Percentiles rank a stretch among this genome's conserved stretches.
Conservation (phyloP, 2,113 vertebrate species). For the Geothlypis trichas region DNA sequence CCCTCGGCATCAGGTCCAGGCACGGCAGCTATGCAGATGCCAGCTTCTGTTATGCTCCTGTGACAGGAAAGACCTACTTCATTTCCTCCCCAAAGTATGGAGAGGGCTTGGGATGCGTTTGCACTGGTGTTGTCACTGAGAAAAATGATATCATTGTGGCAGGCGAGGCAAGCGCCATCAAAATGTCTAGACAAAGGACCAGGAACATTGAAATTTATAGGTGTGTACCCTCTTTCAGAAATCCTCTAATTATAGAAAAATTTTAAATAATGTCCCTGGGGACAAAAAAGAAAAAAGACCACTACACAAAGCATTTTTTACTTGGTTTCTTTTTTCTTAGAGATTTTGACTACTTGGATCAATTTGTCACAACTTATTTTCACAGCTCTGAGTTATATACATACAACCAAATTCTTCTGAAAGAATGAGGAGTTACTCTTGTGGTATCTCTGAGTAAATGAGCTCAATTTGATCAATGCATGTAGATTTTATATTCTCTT, state of each 20-base stretch:
- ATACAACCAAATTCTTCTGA: not conserved
- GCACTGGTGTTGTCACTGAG: conserved; percentile 89
- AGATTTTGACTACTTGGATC: not conserved
- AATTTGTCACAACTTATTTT: not conserved
- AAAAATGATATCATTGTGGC: conserved; percentile 88
- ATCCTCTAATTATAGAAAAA: not conserved
- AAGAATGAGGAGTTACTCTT: not conserved
- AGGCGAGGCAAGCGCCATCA: conserved; percentile 85
- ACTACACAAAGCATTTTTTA: not conserved
- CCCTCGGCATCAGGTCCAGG: conserved; percentile 88
- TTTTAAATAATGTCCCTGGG: not conserved
- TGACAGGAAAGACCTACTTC: conserved; percentile 84
- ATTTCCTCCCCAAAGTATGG: conserved; percentile 92
- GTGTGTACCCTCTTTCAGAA: conserved; percentile 72
- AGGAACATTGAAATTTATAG: conserved; percentile 90
- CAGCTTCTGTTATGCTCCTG: conserved; percentile 91
- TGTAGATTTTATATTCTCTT: not conserved
- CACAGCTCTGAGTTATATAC: not conserved
- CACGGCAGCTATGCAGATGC: conserved; percentile 86
- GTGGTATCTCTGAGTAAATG: not conserved
- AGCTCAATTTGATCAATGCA: not conserved
- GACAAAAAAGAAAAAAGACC: not conserved
- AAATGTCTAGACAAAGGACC: conserved; percentile 86
- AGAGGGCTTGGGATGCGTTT: conserved; percentile 88
- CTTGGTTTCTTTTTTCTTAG: not conserved